Evolutionary conservation across 64 coral and sea anemone species (phyloP).

Genomic region (Dendronephthya gigantea): DNA sequence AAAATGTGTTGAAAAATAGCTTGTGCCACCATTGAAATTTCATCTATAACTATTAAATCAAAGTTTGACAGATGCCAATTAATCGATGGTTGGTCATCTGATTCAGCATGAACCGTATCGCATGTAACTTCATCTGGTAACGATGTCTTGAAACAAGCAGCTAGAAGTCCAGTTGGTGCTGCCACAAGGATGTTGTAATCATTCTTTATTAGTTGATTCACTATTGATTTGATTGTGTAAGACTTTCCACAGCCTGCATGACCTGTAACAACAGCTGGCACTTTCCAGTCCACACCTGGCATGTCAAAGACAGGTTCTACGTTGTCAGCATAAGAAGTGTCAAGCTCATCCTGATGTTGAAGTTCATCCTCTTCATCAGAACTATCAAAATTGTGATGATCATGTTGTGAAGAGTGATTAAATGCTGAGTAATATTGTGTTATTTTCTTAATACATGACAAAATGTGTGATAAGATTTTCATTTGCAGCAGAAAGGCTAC

Average conservation of each 20-base stretch:
- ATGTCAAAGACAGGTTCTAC: not conserved
- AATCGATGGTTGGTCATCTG: not conserved
- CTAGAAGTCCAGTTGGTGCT: not conserved
- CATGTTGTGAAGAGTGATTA: not conserved
- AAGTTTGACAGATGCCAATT: not conserved
- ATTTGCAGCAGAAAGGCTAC: not conserved
- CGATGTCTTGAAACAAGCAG: not conserved
- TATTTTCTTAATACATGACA: not conserved
- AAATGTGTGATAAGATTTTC: not conserved
- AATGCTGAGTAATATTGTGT: not conserved
- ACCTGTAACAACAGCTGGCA: not conserved
- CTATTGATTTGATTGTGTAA: not conserved
- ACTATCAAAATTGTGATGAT: not conserved
- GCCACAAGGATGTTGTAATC: not conserved
- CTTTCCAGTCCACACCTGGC: not conserved
- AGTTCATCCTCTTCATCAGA: not conserved
- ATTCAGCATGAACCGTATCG: not conserved
- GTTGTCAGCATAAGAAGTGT: not conserved
- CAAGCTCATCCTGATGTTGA: not conserved
- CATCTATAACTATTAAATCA: constrained; percentile 2
- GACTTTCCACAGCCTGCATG: not conserved
- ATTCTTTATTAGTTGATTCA: not conserved
- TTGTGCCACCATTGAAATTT: not conserved
- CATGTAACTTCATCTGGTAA: too few relatives aligned
- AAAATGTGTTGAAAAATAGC: not conserved